phyloP scores from a whole-genome alignment of 2,113 vertebrate genomes.

The Onychostoma macrolepis region DNA sequence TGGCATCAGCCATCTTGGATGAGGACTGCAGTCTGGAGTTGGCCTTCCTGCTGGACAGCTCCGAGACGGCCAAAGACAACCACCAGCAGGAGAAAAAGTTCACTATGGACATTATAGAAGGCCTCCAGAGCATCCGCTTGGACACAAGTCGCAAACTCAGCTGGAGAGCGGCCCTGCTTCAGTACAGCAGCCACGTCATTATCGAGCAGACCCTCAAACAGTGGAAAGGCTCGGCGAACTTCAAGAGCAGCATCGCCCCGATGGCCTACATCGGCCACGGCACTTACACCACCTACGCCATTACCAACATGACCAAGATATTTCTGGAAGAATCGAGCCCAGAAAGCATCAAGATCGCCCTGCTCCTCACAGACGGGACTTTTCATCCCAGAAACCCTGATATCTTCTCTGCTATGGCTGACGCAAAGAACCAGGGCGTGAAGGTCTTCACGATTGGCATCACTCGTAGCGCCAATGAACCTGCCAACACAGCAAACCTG shows the following conservation, averaged over 20 bases:
- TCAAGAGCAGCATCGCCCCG: constrained; percentile 79
- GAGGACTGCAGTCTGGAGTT: constrained; percentile 88
- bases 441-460: constrained; percentile 87
- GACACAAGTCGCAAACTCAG: constrained; percentile 77
- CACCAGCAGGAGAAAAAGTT: constrained; percentile 87
- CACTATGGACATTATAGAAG: constrained; percentile 81
- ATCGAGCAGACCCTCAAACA: constrained; percentile 86
- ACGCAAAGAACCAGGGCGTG: constrained; percentile 89
- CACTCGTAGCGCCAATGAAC: constrained; percentile 82
- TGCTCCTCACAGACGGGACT: constrained; percentile 85
- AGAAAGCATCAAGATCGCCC: constrained; percentile 77
- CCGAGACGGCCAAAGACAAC: constrained; percentile 86
- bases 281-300: constrained; percentile 90
- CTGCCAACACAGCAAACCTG: constrained; percentile 81
- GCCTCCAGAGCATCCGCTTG: constrained; percentile 78
- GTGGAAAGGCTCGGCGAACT: constrained; percentile 84
- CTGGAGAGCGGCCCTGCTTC: constrained; percentile 84
- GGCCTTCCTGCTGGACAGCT: constrained; percentile 89
- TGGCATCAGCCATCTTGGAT: constrained; percentile 75
- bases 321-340: constrained; percentile 81
- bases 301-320: constrained; percentile 90
- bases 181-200: constrained; percentile 89
- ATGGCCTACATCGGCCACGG: constrained; percentile 88
- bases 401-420: constrained; percentile 86
- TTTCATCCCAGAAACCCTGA: constrained; percentile 90